Evolutionary conservation across 2,113 vertebrate genomes (phyloP).

Genomic region (Heteronetta atricapilla): DNA sequence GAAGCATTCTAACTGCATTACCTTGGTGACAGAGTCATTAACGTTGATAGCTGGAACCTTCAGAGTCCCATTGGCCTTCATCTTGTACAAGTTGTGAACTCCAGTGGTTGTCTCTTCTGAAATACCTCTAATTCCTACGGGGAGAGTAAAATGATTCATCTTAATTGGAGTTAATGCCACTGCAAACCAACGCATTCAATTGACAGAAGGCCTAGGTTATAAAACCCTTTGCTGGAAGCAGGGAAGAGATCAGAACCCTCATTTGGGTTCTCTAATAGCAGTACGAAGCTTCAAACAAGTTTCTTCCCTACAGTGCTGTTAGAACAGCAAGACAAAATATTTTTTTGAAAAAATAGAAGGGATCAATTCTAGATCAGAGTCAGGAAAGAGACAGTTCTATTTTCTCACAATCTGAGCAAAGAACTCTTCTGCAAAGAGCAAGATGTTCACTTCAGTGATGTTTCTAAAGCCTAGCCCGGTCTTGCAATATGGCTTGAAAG

Average conservation of each 20-base stretch:
- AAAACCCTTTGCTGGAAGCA: not conserved
- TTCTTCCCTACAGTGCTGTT: not conserved
- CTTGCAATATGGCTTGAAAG: not conserved
- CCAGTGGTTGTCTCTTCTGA: constrained; percentile 98
- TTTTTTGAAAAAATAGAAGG: not conserved
- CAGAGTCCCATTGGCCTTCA: constrained; percentile 88
- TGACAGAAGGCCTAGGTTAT: not conserved
- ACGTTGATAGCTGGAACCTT: constrained; percentile 97
- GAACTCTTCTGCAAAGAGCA: not conserved
- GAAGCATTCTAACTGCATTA: constrained; percentile 41
- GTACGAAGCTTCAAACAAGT: not conserved
- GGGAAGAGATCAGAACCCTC: not conserved
- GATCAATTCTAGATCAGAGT: not conserved
- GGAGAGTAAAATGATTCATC: not conserved
- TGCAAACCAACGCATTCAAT: not conserved
- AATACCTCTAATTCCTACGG: constrained; percentile 89
- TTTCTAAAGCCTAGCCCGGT: not conserved
- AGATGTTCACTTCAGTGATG: not conserved
- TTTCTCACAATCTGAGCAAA: not conserved
- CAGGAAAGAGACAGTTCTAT: not conserved
- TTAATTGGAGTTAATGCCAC: rapidly evolving
- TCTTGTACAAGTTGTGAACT: constrained; percentile 98
- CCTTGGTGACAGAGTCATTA: constrained; percentile 98
- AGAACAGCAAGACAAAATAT: not conserved
- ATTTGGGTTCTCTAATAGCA: not conserved